Evolutionary conservation across 2,888 invertebrate species (phyloP).

Genomic region (Tryphoninae sp.): DNA sequence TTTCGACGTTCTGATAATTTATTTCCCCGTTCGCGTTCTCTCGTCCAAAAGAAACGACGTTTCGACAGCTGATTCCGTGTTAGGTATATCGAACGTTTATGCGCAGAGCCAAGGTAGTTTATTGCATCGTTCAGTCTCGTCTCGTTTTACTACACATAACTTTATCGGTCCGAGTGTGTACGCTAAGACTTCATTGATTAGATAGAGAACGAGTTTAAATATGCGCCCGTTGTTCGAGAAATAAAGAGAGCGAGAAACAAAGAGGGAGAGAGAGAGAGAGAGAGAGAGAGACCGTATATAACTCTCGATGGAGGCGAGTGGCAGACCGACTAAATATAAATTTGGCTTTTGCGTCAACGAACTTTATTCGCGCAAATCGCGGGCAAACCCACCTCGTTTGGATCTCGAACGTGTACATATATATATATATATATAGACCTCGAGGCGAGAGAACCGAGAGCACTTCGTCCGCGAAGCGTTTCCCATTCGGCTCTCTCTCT

Average conservation of each 20-base stretch:
- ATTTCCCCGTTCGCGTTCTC: background rate
- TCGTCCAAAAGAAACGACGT: background rate
- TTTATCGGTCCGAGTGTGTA: conserved; percentile 10
- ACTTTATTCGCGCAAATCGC: conserved; percentile 57
- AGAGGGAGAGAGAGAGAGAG: background rate
- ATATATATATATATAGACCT: background rate
- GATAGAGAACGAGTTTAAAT: conserved; percentile 3
- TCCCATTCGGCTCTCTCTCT: background rate
- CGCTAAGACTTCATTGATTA: conserved; percentile 33
- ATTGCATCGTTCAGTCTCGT: conserved; percentile 1
- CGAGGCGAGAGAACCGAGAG: conserved; percentile 11
- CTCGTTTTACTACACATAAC: background rate
- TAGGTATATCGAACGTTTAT: background rate
- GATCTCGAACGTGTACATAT: conserved; percentile 2
- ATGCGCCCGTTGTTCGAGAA: background rate
- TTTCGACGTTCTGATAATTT: background rate
- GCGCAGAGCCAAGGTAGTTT: background rate
- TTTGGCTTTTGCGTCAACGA: conserved; percentile 63
- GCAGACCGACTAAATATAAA: conserved; percentile 52
- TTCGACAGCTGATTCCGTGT: conserved; percentile 7
- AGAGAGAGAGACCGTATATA: background rate
- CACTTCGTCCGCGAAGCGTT: conserved; percentile 12
- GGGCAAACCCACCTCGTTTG: conserved; percentile 6
- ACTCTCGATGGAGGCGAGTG: background rate
- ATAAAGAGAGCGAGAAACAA: background rate